Evolutionary conservation across 1,140 invertebrate genomes (phyloP).

Genomic region (Eufriesea mexicana): DNA sequence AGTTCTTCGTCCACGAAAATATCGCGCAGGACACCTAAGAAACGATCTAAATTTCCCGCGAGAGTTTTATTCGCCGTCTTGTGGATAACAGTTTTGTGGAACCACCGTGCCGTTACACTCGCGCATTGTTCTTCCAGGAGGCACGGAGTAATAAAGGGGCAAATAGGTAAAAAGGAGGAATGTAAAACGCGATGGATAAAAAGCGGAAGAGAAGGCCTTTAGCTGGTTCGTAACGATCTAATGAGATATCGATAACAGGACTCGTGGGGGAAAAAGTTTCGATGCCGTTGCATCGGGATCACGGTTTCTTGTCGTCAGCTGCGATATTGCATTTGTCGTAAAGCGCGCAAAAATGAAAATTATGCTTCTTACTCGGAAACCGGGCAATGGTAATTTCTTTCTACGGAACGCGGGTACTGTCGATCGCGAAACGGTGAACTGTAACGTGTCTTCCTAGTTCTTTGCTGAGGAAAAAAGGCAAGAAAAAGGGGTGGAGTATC

Average conservation of each 20-base stretch:
- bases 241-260: constrained; percentile 45
- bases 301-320: neutral
- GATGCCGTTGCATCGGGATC: constrained; percentile 28
- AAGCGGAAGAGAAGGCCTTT: constrained; percentile 31
- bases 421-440: neutral
- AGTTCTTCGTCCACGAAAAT: neutral
- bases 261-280: neutral
- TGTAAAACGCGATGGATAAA: constrained; percentile 26
- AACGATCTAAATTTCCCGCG: neutral
- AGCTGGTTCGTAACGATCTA: constrained; percentile 30
- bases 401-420: neutral
- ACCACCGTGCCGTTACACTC: constrained; percentile 6
- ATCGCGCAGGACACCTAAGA: neutral
- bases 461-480: neutral
- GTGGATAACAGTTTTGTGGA: constrained; percentile 29
- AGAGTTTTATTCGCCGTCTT: neutral
- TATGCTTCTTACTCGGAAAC: constrained; percentile 1
- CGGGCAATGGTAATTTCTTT: neutral
- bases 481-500: neutral
- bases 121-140: constrained; percentile 30
- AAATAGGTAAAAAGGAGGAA: constrained; percentile 24
- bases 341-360: constrained; percentile 9
- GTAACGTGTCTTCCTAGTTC: neutral
- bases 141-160: constrained; percentile 35
- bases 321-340: constrained; percentile 9